phyloP scores from a whole-genome alignment of 2,888 invertebrate genomes.

The Neoscelio sp. region DNA sequence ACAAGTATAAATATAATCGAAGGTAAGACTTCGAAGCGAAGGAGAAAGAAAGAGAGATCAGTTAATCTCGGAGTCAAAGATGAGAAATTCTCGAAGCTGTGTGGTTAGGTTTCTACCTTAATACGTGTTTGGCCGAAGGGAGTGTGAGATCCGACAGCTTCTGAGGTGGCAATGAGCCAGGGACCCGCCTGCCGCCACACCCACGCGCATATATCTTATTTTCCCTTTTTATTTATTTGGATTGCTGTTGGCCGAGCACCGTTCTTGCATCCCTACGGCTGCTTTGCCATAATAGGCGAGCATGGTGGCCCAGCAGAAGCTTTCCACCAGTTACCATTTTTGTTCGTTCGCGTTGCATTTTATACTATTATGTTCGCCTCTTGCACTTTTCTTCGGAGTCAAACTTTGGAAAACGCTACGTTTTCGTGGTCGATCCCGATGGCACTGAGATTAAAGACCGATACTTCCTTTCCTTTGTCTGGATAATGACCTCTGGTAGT shows the following conservation, averaged over 20 bases:
- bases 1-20: constrained; percentile 41
- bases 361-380: constrained; percentile 43
- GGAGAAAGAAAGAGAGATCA: constrained; percentile 12
- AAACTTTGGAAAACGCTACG: constrained; percentile 28
- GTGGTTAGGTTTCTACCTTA: constrained; percentile 67
- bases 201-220: constrained; percentile 77
- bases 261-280: constrained; percentile 75
- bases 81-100: constrained; percentile 67
- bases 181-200: constrained; percentile 82
- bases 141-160: constrained; percentile 81
- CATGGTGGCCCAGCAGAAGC: constrained; percentile 77
- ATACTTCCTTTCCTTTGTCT: constrained; percentile 40
- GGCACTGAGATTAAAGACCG: constrained; percentile 24
- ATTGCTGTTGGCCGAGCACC: constrained; percentile 79
- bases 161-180: constrained; percentile 81
- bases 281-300: constrained; percentile 77
- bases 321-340: constrained; percentile 66
- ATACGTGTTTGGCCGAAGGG: constrained; percentile 68
- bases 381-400: constrained; percentile 30
- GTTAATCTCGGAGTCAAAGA: constrained; percentile 63
- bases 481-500: too few species aligned
- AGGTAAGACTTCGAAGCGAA: constrained; percentile 14
- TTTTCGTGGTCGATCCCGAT: constrained; percentile 11
- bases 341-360: too few species aligned
- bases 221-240: constrained; percentile 80